A percentile compares a stretch with the other conserved stretches of the same genome.
phyloP scores from a whole-genome alignment of 1,140 invertebrate genomes.

The Nymphalis io region DNA sequence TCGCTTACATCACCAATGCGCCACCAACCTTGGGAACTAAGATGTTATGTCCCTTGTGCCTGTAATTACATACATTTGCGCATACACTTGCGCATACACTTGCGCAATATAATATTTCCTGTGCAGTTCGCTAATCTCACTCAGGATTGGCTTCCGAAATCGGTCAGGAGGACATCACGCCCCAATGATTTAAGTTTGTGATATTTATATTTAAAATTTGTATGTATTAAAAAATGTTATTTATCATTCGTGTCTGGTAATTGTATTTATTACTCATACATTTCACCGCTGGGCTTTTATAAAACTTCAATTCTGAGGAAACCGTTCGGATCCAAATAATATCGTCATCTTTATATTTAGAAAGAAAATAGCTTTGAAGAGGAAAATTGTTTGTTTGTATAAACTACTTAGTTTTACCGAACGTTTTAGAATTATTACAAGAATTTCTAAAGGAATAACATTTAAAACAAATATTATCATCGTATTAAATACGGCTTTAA shows the following conservation, averaged over 20 bases:
- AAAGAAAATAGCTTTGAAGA: conserved; percentile 12
- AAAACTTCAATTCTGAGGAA: conserved; percentile 15
- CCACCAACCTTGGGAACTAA: too few species aligned
- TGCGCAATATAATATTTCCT: too few species aligned
- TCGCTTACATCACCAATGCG: too few species aligned
- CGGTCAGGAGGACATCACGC: too few species aligned
- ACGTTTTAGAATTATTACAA: background rate
- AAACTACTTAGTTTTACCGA: conserved; percentile 14
- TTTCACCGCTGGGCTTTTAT: background rate
- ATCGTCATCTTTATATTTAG: conserved; percentile 32
- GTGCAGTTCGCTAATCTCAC: too few species aligned
- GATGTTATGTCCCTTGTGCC: too few species aligned
- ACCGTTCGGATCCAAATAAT: conserved; percentile 26
- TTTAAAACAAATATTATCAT: conserved; percentile 11
- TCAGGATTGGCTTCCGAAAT: too few species aligned
- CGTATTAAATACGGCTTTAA: background rate
- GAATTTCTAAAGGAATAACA: background rate
- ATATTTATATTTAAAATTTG: background rate
- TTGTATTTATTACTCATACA: background rate
- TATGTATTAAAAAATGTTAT: background rate
- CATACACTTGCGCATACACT: too few species aligned
- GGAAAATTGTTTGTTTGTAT: conserved; percentile 20
- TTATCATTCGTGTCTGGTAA: background rate
- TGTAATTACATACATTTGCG: too few species aligned
- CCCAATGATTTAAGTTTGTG: too few species aligned